Percentiles rank a stretch among this genome's conserved stretches.
phyloP scores from a whole-genome alignment of 2,888 invertebrate species.

The Coelopa pilipes region DNA sequence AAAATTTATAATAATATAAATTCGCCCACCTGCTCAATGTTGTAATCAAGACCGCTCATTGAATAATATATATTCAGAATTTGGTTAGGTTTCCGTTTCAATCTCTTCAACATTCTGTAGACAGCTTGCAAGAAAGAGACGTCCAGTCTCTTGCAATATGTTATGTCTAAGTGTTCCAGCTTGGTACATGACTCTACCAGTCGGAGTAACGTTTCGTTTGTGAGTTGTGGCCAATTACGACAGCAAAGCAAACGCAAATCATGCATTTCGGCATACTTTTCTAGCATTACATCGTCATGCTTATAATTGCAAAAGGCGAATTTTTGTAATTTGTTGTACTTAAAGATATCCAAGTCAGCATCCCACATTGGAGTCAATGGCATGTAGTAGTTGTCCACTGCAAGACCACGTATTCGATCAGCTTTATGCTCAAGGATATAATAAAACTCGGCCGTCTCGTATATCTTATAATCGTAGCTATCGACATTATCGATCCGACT shows the following conservation, averaged over 20 bases:
- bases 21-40: conserved; percentile 48
- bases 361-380: conserved; percentile 52
- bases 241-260: conserved; percentile 46
- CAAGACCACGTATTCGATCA: conserved; percentile 50
- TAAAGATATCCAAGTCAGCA: conserved; percentile 48
- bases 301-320: conserved; percentile 58
- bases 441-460: conserved; percentile 57
- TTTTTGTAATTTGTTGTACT: conserved; percentile 48
- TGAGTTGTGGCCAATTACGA: conserved; percentile 52
- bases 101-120: conserved; percentile 45
- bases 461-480: conserved; percentile 55
- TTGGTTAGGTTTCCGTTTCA: conserved; percentile 37
- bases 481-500: conserved; percentile 51
- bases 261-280: conserved; percentile 28
- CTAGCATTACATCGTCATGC: conserved; percentile 42
- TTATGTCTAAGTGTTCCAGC: conserved; percentile 56
- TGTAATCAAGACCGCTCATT: conserved; percentile 54
- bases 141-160: conserved; percentile 54
- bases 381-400: conserved; percentile 58
- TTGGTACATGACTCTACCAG: conserved; percentile 53
- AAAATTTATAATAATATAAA: not conserved
- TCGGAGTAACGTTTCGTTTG: conserved; percentile 50
- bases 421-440: conserved; percentile 54
- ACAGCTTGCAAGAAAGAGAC: conserved; percentile 49
- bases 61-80: conserved; percentile 52